Evolutionary conservation across 2,113 vertebrate genomes (phyloP), one percentile per base, ranked within the genome.

Genomic region (Zapornia atra): DNA sequence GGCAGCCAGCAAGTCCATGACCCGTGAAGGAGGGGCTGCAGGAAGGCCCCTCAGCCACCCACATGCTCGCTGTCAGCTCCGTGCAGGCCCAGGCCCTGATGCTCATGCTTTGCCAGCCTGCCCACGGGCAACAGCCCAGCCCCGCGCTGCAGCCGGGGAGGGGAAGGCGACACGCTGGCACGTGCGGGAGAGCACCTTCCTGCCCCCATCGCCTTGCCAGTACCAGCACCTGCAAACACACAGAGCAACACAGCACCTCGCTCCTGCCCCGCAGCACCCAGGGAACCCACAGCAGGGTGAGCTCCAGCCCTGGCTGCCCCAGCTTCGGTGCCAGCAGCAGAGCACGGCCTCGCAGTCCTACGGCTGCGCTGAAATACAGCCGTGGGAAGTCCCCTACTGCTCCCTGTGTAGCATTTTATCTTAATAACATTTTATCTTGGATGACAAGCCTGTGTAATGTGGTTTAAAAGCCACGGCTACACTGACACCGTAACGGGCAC

Each of bases 371-470:
- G 96, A 97, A 97, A 96, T 91, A 95, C 91, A 82, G 94, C 77
- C 6, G 92, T 66, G 96, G 96, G 97, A 98, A 98, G 97, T 97
- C 95, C 76, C 96, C 95, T 92, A 82, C 96, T 72, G 94, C 76
- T 98, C 98, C 96, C 97, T 70, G 88, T 54, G 93, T 68, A 66
- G 97, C 97, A 81, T 98, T 98, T 98, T 98, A 98, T 98, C 98
- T 98, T 98, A 98, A 98, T 97, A 98, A 98, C 98, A 97, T 97
- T 98, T 98, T 98, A 98, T 98, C 98, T 98, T 68, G 94, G 97
- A 97, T 96, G 97, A 98, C 98, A 98, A 98, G 97, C 94, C 97
- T 88, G 97, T 96, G 97, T 97, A 97, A 98, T 97, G 97, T 69
- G 96, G 97, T 98, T 98, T 98, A 98, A 98, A 97, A 98, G 97